phyloP scores from a whole-genome alignment of 2,797 vertebrate genomes.

The Parambassis ranga region DNA sequence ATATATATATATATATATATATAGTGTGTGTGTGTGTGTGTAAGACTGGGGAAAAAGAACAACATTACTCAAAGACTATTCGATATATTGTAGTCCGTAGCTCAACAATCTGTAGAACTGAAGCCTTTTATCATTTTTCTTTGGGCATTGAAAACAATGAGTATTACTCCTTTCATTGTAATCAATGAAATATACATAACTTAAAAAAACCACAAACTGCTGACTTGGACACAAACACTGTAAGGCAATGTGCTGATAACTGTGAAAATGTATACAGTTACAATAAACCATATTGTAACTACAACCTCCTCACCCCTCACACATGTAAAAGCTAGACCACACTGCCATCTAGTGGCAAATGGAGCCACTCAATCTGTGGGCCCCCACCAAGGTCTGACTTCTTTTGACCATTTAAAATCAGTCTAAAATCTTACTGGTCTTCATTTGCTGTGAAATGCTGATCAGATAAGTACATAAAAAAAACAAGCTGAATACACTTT shows the following conservation, averaged over 20 bases:
- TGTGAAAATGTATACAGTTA: not conserved
- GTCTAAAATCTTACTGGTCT: too few relatives aligned
- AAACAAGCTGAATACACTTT: too few relatives aligned
- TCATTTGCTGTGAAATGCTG: not conserved
- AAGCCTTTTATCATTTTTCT: too few relatives aligned
- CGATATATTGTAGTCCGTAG: too few relatives aligned
- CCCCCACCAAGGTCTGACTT: too few relatives aligned
- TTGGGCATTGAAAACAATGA: too few relatives aligned
- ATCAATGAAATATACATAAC: not conserved
- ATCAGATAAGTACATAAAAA: not conserved
- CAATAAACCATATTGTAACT: not conserved
- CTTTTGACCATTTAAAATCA: too few relatives aligned
- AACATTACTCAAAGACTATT: too few relatives aligned
- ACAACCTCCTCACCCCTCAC: not conserved
- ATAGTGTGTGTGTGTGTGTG: too few relatives aligned
- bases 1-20: too few relatives aligned
- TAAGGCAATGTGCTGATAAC: not conserved
- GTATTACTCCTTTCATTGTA: not conserved
- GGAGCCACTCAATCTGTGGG: not conserved
- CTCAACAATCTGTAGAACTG: too few relatives aligned
- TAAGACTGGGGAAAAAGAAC: too few relatives aligned
- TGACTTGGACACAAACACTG: not conserved
- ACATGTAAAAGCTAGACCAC: not conserved
- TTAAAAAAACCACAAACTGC: not conserved
- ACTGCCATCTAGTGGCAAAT: slow-evolving; percentile 54